phyloP scores from a whole-genome alignment of 2,113 vertebrate species.

The Sapajus apella region DNA sequence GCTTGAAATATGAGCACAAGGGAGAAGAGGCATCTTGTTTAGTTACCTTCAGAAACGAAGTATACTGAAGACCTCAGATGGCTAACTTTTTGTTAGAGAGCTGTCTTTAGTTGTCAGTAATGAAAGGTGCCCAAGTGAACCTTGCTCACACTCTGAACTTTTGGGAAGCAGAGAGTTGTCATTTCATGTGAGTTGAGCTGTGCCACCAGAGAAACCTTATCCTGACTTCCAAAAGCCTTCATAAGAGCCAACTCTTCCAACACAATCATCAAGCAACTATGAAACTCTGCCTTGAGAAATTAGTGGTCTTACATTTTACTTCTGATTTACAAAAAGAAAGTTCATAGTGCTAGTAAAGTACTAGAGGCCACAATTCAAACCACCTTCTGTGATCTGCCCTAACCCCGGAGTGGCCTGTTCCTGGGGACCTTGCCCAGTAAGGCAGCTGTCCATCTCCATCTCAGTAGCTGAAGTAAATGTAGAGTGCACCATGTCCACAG shows the following conservation, averaged over 20 bases:
- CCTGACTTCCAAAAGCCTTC: background rate
- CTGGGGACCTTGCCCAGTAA: background rate
- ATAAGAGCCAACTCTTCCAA: background rate
- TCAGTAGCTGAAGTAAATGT: background rate
- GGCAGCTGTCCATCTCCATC: background rate
- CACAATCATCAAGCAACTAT: background rate
- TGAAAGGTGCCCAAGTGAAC: background rate
- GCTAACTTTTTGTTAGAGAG: conserved; percentile 19
- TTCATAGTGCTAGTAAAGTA: background rate
- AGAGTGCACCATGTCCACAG: background rate
- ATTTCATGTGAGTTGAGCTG: conserved; percentile 1
- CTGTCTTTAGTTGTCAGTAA: background rate
- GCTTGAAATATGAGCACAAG: background rate
- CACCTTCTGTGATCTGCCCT: background rate
- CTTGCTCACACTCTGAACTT: background rate
- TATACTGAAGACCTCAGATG: background rate
- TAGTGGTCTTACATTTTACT: background rate
- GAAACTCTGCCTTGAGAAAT: background rate
- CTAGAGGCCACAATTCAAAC: background rate
- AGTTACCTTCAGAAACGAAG: background rate
- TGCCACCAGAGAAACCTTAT: background rate
- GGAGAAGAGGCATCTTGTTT: background rate
- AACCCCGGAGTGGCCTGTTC: background rate
- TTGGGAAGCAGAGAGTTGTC: background rate
- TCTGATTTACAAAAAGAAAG: background rate